Base-by-base conservation (phyloP, 2,888 invertebrate species). In the Gastrophysa polygoni region DNA sequence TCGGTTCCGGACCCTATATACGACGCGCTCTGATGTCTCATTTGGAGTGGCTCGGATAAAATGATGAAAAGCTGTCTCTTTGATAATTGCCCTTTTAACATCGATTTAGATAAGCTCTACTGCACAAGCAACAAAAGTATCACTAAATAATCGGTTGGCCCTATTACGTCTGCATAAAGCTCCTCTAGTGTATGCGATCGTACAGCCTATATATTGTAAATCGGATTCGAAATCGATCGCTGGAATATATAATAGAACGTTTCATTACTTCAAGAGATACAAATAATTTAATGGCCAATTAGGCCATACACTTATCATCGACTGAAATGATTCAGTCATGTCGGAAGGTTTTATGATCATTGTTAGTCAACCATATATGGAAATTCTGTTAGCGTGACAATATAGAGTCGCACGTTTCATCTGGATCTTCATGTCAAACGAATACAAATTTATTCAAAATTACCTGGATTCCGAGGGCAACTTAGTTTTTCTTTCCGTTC, bases 1-100 rank as follows among this genome's bases (percentile, higher is more conserved):
- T 78, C 77, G 77, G 77, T 80, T 80, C 80, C 80, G 79, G 79
- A 73, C 75, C 73, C 77, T 75, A n/a, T n/a, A n/a, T n/a, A 74
- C 71, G 72, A 73, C 73, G 73, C 75, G 73, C 77, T 78, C 73
- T 75, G 77, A 77, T 76, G 76, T 76, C 77, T 77, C 77, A 77
- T 79, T 80, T 79, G 78, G 77, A 79, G 78, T 77, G 77, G 70
- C 73, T 69, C 68, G 63, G 62, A 62, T 62, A 57, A 50, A 62
- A 72, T 67, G 73, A 73, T 71, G 71, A 71, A 72, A 71, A 73
- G 75, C 73, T 71, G 72, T 73, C 71, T 73, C 73, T 71, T 75
- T 72, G 71, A 70, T 75, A 75, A 75, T 75, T 75, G 74, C 73
- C 73, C 74, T 73, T 74, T 75, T 72, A 74, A 69, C 73, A 69